Conservation (phyloP, 2,797 vertebrate genomes). For the Lagocephalus sceleratus region DNA sequence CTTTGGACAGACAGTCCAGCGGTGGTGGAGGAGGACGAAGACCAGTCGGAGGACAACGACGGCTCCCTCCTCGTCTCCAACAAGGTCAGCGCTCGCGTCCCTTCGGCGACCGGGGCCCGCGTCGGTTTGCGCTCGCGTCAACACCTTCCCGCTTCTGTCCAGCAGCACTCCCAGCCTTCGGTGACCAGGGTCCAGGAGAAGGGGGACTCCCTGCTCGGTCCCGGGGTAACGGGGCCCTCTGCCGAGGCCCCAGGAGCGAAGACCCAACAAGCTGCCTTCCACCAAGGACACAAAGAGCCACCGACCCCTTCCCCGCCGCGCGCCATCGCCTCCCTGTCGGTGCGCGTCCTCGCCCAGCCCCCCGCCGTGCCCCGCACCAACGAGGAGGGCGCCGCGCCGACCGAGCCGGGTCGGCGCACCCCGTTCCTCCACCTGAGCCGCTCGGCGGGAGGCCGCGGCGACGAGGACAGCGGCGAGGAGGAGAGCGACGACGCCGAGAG, state of each 20-base stretch:
- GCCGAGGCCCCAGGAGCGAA: conserved; percentile 11
- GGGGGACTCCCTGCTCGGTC: conserved; percentile 38
- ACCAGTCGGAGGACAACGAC: conserved; percentile 70
- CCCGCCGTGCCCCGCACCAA: conserved; percentile 63
- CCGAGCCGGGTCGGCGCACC: conserved; percentile 65
- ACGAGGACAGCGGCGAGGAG: conserved; percentile 69
- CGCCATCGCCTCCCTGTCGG: conserved; percentile 79
- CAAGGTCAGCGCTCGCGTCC: conserved; percentile 58
- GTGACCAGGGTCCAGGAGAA: conserved; percentile 45
- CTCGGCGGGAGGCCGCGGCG: conserved; percentile 55
- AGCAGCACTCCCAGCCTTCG: conserved; percentile 55
- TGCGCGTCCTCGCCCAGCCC: conserved; percentile 75
- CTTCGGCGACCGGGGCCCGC: not conserved
- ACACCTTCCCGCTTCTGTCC: conserved; percentile 11
- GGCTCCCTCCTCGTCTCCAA: conserved; percentile 58
- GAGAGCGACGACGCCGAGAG: conserved; percentile 63
- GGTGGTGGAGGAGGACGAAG: conserved; percentile 72
- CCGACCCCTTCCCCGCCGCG: conserved; percentile 72
- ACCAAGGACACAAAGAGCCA: conserved; percentile 66
- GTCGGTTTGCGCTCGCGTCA: too few species aligned
- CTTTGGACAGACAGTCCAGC: conserved; percentile 65
- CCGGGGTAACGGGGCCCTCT: conserved; percentile 31
- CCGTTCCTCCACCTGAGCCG: conserved; percentile 70
- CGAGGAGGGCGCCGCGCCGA: conserved; percentile 68
- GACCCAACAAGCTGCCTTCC: conserved; percentile 47